phyloP scores from a whole-genome alignment of 2,797 vertebrate species.

The Microctenopoma lineatum region DNA sequence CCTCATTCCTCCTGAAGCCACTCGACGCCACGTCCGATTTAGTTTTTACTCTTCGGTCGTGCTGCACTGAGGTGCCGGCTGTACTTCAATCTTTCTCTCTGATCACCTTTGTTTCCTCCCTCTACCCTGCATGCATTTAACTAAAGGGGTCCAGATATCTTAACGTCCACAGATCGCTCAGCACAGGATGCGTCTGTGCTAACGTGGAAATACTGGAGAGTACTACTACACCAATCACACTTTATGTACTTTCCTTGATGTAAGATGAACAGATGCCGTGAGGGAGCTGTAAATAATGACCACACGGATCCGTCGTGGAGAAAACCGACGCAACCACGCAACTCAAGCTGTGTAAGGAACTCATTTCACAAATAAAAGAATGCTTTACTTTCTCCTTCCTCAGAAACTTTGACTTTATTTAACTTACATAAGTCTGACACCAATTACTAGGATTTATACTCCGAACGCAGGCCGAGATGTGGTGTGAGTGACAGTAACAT shows the following conservation, averaged over 20 bases:
- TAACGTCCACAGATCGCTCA: not conserved
- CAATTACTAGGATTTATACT: constrained; percentile 30
- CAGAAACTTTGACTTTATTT: not conserved
- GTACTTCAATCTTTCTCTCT: constrained; percentile 17
- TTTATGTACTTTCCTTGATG: not conserved
- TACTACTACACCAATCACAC: constrained; percentile 7
- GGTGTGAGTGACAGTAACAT: not conserved
- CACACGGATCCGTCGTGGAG: not conserved
- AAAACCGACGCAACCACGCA: not conserved
- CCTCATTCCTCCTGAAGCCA: constrained; percentile 27
- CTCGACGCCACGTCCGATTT: not conserved
- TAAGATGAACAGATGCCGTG: not conserved
- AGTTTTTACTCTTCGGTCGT: not conserved
- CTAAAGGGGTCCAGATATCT: not conserved
- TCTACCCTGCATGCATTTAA: not conserved
- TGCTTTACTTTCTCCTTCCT: constrained; percentile 9
- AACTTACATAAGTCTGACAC: constrained; percentile 14
- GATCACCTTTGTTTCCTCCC: not conserved
- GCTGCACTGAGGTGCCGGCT: constrained; percentile 10
- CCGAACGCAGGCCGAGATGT: not conserved
- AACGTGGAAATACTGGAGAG: not conserved
- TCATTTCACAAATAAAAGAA: not conserved
- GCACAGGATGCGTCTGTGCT: not conserved
- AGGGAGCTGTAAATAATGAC: not conserved
- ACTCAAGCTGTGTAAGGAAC: not conserved